These are phyloP conservation scores for Lagodon rhomboides DNA, from an alignment of 2,797 vertebrate genomes.

Conservation along the genomic window DNA sequence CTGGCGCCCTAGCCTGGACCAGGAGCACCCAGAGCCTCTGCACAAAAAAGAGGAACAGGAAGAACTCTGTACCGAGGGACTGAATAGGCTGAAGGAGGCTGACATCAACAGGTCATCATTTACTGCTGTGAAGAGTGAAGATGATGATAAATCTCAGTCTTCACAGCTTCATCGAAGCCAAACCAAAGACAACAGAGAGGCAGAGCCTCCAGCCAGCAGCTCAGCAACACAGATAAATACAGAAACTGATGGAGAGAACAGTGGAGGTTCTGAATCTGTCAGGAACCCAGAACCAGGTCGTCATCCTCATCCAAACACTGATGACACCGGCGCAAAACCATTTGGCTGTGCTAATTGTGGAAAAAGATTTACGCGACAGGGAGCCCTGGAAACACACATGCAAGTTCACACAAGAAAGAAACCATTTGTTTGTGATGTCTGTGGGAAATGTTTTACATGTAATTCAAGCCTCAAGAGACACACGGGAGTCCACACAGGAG, in stretches of 20 bases:
- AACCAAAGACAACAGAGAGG: background rate
- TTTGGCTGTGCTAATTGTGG: too few species aligned
- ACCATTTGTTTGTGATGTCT: too few species aligned
- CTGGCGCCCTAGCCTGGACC: too few species aligned
- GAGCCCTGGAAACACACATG: too few species aligned
- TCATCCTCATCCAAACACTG: background rate
- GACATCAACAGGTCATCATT: background rate
- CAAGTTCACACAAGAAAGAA: too few species aligned
- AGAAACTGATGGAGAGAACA: constrained; percentile 15
- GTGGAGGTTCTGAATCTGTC: background rate
- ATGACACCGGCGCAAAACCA: background rate
- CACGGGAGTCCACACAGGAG: background rate
- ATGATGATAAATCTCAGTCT: background rate
- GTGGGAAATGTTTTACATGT: too few species aligned
- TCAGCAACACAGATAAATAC: constrained; percentile 6
- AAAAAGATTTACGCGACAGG: too few species aligned
- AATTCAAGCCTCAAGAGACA: too few species aligned
- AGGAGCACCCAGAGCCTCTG: too few species aligned
- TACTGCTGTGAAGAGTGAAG: constrained; percentile 6
- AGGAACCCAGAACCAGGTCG: background rate
- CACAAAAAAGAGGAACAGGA: too few species aligned
- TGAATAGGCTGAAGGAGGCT: too few species aligned
- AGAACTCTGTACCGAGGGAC: too few species aligned
- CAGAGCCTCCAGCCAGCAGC: background rate
- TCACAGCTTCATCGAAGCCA: background rate